These are phyloP conservation scores for Aix galericulata DNA, from an alignment of 2,113 vertebrate genomes.

Conservation along the genomic window DNA sequence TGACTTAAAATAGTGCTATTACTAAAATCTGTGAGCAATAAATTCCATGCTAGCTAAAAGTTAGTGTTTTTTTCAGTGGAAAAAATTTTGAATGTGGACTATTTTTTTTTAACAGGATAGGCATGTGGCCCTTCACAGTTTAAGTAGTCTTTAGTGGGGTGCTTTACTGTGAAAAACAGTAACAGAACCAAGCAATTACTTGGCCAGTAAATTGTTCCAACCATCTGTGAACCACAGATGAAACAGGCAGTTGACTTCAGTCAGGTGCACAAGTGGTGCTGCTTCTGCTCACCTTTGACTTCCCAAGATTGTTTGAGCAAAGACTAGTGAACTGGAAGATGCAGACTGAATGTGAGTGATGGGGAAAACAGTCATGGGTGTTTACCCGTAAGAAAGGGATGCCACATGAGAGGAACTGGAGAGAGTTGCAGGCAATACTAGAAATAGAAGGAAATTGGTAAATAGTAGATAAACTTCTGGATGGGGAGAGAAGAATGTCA, in stretches of 20 bases:
- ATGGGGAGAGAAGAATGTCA: background rate
- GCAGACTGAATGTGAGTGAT: background rate
- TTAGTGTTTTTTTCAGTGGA: background rate
- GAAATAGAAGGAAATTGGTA: background rate
- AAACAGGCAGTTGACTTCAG: background rate
- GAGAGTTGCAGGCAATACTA: background rate
- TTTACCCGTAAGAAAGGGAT: background rate
- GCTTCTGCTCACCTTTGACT: background rate
- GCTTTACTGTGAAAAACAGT: background rate
- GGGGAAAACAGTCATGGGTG: fast-evolving
- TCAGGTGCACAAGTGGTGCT: background rate
- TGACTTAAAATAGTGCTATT: background rate
- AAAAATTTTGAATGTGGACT: background rate
- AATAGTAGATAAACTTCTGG: background rate
- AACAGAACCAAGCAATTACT: background rate
- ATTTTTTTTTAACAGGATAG: background rate
- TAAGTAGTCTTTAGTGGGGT: background rate
- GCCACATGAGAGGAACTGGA: background rate
- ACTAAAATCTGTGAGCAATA: background rate
- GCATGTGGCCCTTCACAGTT: background rate
- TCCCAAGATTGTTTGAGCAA: background rate
- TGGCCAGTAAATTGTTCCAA: background rate
- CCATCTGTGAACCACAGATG: background rate
- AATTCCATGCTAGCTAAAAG: background rate
- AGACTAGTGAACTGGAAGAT: background rate